These are phyloP conservation scores for Rhabdomys dilectus DNA, from an alignment of 2,113 vertebrate species.

Conservation along the genomic window DNA sequence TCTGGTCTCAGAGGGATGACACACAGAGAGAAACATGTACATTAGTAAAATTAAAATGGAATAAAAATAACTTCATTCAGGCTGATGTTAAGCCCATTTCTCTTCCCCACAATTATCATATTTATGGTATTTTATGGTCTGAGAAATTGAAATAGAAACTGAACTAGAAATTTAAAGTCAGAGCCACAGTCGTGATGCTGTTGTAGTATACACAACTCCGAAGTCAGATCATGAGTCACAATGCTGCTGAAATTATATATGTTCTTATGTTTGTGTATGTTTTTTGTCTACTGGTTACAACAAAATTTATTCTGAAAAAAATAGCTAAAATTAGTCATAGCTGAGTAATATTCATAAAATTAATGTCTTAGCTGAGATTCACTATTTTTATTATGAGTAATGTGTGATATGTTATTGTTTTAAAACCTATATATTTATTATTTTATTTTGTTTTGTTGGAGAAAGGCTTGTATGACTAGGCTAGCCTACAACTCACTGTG, in stretches of 20 bases:
- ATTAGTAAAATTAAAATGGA: neutral
- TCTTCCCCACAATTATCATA: neutral
- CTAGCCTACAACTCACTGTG: neutral
- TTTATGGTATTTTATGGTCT: conserved; percentile 2
- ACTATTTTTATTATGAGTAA: conserved; percentile 26
- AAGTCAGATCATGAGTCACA: neutral
- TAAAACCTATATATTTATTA: neutral
- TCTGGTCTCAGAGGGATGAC: neutral
- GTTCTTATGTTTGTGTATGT: neutral
- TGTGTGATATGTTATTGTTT: neutral
- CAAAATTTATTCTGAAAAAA: neutral
- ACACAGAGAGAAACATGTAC: neutral
- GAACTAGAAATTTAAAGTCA: conserved; percentile 2
- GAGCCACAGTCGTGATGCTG: neutral
- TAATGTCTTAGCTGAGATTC: conserved; percentile 20
- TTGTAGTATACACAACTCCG: neutral
- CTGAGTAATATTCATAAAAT: neutral
- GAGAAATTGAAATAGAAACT: neutral
- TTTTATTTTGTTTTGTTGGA: neutral
- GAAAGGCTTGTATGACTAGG: neutral
- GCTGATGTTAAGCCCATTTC: neutral
- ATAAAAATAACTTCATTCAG: neutral
- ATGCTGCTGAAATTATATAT: neutral
- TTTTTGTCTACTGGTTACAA: conserved; percentile 25
- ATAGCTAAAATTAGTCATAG: neutral